These are phyloP conservation scores for Cotesia congregata DNA, from an alignment of 2,888 invertebrate species.

Conservation along the genomic window DNA sequence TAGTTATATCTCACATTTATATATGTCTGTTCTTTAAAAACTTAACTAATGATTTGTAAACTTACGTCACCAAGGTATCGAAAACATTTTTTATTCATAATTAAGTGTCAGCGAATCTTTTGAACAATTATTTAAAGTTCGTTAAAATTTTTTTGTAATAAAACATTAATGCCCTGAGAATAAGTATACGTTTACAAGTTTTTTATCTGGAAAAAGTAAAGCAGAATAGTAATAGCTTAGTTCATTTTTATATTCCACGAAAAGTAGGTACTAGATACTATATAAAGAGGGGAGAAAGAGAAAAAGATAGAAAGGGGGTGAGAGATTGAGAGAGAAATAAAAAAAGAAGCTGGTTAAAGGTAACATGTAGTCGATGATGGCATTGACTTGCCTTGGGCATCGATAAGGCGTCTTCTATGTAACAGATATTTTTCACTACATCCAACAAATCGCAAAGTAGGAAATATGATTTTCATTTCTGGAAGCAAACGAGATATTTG, in stretches of 20 bases:
- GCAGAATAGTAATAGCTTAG: not conserved
- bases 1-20: too few species aligned
- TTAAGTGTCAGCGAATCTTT: not conserved
- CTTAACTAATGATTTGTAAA: not conserved
- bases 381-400: slow-evolving; percentile 21
- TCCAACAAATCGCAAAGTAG: slow-evolving; percentile 20
- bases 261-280: not conserved
- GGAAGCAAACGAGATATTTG: not conserved
- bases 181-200: not conserved
- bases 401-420: slow-evolving; percentile 25
- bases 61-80: not conserved
- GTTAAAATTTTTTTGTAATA: not conserved
- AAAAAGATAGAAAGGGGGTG: not conserved
- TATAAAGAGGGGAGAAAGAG: slow-evolving; percentile 16
- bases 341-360: slow-evolving; percentile 17
- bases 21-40: not conserved
- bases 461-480: slow-evolving; percentile 19
- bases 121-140: not conserved
- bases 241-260: not conserved
- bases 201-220: not conserved
- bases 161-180: not conserved
- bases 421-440: slow-evolving; percentile 31
- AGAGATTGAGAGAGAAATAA: slow-evolving; percentile 12
- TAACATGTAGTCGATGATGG: slow-evolving; percentile 27
- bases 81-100: not conserved